A percentile compares a stretch with the other conserved stretches of the same genome.
Conservation (phyloP, 92 coral and sea anemone species). For the Phenganax subtilis region DNA sequence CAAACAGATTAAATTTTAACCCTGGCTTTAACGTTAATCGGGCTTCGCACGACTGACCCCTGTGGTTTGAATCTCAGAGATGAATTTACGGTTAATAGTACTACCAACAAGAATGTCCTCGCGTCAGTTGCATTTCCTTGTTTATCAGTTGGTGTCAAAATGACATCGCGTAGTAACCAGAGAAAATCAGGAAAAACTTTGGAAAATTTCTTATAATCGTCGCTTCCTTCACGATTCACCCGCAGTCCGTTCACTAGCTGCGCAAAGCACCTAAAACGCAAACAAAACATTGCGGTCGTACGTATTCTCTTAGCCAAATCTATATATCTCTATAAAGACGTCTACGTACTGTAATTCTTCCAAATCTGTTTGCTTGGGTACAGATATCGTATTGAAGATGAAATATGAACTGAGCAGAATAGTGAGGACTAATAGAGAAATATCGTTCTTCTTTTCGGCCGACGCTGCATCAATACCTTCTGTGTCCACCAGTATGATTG, state of each 20-base stretch:
- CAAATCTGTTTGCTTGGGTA: constrained; percentile 30
- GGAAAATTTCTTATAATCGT: constrained; percentile 12
- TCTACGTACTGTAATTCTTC: constrained; percentile 31
- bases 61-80: no score
- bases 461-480: constrained; percentile 63
- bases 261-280: constrained; percentile 10
- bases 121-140: constrained; percentile 27
- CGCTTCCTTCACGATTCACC: constrained; percentile 25
- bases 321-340: no score
- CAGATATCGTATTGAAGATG: constrained; percentile 66
- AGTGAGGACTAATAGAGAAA: constrained; percentile 61
- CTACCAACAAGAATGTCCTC: constrained; percentile 22
- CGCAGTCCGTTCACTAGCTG: constrained; percentile 17
- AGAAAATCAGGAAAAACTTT: constrained; percentile 32
- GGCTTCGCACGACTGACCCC: no score
- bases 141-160: constrained; percentile 22
- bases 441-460: constrained; percentile 50
- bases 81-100: no score
- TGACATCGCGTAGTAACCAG: constrained; percentile 34
- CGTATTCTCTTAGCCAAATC: no score
- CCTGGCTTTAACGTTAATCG: no score
- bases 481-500: constrained; percentile 73
- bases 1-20: not conserved
- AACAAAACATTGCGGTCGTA: no score
- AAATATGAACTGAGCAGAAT: constrained; percentile 65